Base-by-base conservation (phyloP, 1,140 invertebrate species). In the Ditylenchus dipsaci region DNA sequence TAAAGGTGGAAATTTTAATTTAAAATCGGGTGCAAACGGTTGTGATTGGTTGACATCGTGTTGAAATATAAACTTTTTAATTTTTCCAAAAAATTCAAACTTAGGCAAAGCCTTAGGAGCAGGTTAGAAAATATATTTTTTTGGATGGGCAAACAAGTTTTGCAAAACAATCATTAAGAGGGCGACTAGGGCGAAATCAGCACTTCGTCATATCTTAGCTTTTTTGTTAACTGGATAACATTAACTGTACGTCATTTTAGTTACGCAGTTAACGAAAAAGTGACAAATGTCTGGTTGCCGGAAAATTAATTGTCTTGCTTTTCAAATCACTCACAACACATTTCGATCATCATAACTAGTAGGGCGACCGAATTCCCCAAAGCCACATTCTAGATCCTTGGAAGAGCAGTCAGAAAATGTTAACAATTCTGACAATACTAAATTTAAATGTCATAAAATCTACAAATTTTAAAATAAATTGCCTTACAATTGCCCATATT, bases 371-470 rank as follows among this genome's bases (percentile, higher is more conserved):
- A 65, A 75, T 47, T 75, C 73, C 1, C 73, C 73, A 67, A 75
- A 75, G 29, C 58, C 76, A 30, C 61, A 66, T 19, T 73, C 19
- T 17, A 49, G 42, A 17, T 49, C 43, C n/a, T 45, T 43, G 19
- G 21, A 15, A 29, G 63, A 19, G 38, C 73, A 75, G 59, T 75
- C 75, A 19, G 73, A 75, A 56, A 73, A 75, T 17, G 73, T 75
- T 11, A 75, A 30, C 17, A 75, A 38, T 62, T 75, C 73, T 17
- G 73, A 75, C 19, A 75, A 43, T 30, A 75, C 70, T 72, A 42
- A 62, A 66, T 19, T 19, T 9, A 68, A 43, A 68, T 13, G 71
- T 17, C 69, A 5, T 61, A 53, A 19, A 53, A 53, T 8, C 49
- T 5, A 53, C n/a, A 3, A 53, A 7, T 53, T 23, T 3, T 19